Percentiles rank a stretch among this genome's conserved stretches.
Evolutionary conservation across 2,113 vertebrate species (phyloP).

Genomic region (Syrrhaptes paradoxus): DNA sequence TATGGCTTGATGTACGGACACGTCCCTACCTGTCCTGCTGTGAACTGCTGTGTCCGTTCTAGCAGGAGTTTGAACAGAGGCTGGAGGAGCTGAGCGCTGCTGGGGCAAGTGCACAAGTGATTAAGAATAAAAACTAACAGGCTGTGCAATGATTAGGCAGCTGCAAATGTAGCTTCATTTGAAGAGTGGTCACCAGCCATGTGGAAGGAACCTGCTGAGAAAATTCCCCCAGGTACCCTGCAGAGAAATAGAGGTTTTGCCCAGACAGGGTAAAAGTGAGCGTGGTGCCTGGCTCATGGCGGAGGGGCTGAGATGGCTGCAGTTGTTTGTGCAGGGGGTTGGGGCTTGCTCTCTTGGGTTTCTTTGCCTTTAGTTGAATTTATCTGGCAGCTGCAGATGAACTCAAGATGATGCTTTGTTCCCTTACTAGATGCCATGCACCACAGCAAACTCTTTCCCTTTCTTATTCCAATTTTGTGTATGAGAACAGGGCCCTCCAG

Average conservation of each 20-base stretch:
- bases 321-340: accelerated
- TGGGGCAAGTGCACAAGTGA: neutral
- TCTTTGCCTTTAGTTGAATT: neutral
- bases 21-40: neutral
- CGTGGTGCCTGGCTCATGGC: neutral
- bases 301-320: neutral
- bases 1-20: accelerated
- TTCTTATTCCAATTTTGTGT: neutral
- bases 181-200: neutral
- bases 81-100: neutral
- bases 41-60: neutral
- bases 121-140: neutral
- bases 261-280: neutral
- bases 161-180: neutral
- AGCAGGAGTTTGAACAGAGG: neutral
- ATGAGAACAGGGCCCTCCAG: neutral
- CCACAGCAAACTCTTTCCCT: neutral
- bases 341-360: neutral
- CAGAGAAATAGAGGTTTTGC: neutral
- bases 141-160: neutral
- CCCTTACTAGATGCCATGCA: neutral
- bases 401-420: neutral
- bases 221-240: neutral
- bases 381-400: neutral
- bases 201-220: neutral